A percentile compares a stretch with the other conserved stretches of the same genome.
These are phyloP conservation scores for Lerista edwardsae DNA, from an alignment of 2,797 vertebrate genomes.

Conservation along the genomic window DNA sequence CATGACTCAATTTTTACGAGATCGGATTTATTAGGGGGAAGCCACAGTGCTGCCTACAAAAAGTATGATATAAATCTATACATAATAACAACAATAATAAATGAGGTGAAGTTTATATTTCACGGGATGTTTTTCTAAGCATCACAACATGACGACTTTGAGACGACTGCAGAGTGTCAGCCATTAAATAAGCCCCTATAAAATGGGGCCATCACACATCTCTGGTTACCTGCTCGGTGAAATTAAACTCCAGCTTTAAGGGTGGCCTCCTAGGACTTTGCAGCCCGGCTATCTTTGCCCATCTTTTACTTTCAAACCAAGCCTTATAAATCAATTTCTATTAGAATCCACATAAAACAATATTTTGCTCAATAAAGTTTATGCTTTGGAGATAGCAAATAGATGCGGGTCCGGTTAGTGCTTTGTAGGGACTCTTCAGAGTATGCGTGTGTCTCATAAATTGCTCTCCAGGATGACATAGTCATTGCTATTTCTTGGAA, in stretches of 20 bases:
- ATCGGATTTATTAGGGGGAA: conserved; percentile 59
- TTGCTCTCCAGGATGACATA: conserved; percentile 48
- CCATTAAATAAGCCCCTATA: conserved; percentile 35
- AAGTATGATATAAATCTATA: conserved; percentile 53
- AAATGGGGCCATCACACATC: conserved; percentile 5
- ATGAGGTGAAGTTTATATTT: conserved; percentile 46
- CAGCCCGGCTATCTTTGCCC: conserved; percentile 23
- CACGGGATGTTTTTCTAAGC: conserved; percentile 35
- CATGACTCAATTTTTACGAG: conserved; percentile 47
- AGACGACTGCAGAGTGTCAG: conserved; percentile 43
- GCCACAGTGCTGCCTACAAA: neutral
- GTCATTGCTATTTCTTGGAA: conserved; percentile 64
- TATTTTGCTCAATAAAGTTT: conserved; percentile 53
- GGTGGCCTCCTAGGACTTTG: conserved; percentile 31
- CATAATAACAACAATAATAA: conserved; percentile 42
- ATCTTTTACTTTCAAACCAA: conserved; percentile 58
- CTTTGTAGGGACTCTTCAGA: neutral
- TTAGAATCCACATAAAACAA: conserved; percentile 49
- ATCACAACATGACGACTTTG: conserved; percentile 40
- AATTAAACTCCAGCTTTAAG: conserved; percentile 51
- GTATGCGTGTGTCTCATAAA: conserved; percentile 44
- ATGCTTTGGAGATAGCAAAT: conserved; percentile 17
- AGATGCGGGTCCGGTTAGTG: neutral
- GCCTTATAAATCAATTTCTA: conserved; percentile 59
- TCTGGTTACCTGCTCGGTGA: conserved; percentile 22